Percentiles rank a stretch among this genome's conserved stretches.
Conservation (phyloP, 2,113 vertebrate genomes). For the Sinosuthora webbiana region DNA sequence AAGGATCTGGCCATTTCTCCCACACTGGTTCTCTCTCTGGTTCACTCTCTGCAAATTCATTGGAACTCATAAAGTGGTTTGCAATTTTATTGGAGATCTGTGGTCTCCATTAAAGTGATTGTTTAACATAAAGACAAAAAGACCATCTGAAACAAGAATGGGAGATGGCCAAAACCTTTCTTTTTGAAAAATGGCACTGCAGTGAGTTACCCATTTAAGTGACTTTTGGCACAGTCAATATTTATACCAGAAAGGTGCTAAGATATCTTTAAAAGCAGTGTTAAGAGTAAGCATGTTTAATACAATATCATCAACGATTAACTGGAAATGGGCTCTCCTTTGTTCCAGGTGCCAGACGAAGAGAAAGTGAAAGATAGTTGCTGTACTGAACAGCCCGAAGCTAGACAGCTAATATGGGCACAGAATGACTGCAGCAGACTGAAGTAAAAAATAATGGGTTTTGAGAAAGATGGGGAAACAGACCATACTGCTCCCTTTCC, state of each 20-base stretch:
- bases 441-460: neutral
- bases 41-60: neutral
- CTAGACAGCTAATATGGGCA: neutral
- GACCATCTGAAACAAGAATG: neutral
- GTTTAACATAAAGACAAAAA: neutral
- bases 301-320: neutral
- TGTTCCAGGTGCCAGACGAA: neutral
- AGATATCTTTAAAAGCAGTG: neutral
- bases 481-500: neutral
- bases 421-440: neutral
- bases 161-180: neutral
- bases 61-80: neutral
- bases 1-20: neutral
- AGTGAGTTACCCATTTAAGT: neutral
- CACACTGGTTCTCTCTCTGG: neutral
- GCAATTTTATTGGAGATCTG: neutral
- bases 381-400: neutral
- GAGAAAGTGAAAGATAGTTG: neutral
- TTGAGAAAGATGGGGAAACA: neutral
- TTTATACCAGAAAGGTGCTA: neutral
- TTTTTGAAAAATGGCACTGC: neutral
- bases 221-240: neutral
- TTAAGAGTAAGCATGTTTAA: neutral
- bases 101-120: neutral
- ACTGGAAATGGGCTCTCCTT: neutral